Evolutionary conservation across 2,888 invertebrate species (phyloP).

Genomic region (Teinopalpus imperialis): DNA sequence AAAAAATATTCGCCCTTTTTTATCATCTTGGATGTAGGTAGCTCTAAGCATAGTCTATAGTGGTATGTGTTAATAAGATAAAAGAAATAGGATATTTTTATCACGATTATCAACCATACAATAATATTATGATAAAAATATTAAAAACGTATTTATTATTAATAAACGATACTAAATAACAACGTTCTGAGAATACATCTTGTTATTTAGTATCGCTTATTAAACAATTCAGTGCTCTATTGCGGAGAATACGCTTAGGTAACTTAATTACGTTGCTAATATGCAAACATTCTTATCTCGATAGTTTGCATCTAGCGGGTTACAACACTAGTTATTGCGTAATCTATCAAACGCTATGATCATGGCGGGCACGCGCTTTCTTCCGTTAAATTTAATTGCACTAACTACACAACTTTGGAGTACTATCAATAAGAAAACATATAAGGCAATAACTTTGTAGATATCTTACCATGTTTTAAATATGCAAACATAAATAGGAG

Average conservation of each 20-base stretch:
- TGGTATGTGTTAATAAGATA: too few species aligned
- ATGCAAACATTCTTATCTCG: conserved; percentile 27
- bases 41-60: too few species aligned
- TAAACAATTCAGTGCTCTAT: conserved; percentile 13
- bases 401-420: conserved; percentile 33
- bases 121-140: too few species aligned
- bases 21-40: too few species aligned
- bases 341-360: conserved; percentile 49
- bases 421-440: too few species aligned
- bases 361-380: conserved; percentile 55
- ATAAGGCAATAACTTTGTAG: too few species aligned
- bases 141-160: background rate
- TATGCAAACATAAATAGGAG: too few species aligned
- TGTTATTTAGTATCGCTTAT: conserved; percentile 17
- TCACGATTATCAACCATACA: too few species aligned
- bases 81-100: too few species aligned
- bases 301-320: conserved; percentile 49
- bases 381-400: conserved; percentile 72
- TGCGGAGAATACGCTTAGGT: conserved; percentile 23
- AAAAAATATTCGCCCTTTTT: too few species aligned
- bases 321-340: conserved; percentile 57
- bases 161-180: background rate
- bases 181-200: too few species aligned
- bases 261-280: conserved; percentile 28
- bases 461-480: too few species aligned